These are phyloP conservation scores for Hedychridium roseum DNA, from an alignment of 2,888 invertebrate species.

Conservation along the genomic window DNA sequence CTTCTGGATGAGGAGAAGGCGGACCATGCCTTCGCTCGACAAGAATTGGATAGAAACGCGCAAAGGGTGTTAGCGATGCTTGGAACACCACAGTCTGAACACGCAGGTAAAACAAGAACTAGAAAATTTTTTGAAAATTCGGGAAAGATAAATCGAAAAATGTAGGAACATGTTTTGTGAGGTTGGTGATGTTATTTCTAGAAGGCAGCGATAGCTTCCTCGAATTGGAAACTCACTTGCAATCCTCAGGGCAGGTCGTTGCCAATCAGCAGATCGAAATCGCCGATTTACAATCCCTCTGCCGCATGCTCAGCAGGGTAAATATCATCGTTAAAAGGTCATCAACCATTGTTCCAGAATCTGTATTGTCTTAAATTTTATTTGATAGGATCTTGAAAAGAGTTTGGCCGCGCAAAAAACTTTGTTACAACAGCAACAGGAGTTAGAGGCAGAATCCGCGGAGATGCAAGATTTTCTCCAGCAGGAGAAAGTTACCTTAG, in stretches of 20 bases:
- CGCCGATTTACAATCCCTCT: conserved; percentile 73
- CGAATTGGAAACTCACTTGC: conserved; percentile 72
- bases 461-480: conserved; percentile 90
- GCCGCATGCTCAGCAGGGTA: conserved; percentile 76
- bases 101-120: conserved; percentile 40
- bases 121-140: background rate
- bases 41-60: conserved; percentile 78
- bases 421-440: conserved; percentile 77
- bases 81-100: conserved; percentile 60
- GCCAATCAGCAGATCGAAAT: conserved; percentile 81
- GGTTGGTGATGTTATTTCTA: conserved; percentile 3
- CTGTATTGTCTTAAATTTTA: too few relatives aligned
- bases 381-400: conserved; percentile 71
- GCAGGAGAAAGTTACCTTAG: conserved; percentile 82
- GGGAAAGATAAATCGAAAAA: background rate
- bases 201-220: conserved; percentile 77
- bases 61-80: conserved; percentile 73
- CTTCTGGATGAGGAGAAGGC: conserved; percentile 75
- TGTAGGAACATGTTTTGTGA: background rate
- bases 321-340: too few relatives aligned
- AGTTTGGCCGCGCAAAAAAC: conserved; percentile 74
- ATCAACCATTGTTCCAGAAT: too few relatives aligned
- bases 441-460: conserved; percentile 79
- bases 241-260: conserved; percentile 78
- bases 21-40: conserved; percentile 77